These are phyloP conservation scores for Tribolium castaneum DNA, from an alignment of 1,140 invertebrate genomes.

Conservation along the genomic window DNA sequence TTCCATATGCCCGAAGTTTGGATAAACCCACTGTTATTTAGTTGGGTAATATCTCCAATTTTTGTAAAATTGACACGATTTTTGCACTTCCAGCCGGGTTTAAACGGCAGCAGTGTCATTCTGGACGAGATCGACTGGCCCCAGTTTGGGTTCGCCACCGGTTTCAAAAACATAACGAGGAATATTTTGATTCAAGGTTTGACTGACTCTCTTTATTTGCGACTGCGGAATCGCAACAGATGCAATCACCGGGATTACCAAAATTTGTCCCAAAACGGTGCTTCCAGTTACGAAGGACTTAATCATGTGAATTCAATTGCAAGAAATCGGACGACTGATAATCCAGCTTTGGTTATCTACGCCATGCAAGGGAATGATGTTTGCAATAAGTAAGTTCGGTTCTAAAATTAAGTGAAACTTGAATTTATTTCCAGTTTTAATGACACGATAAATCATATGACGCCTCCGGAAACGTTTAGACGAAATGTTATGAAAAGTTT, in stretches of 20 bases:
- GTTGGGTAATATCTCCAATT: background rate
- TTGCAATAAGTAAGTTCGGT: slow-evolving; percentile 64
- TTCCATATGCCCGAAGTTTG: slow-evolving; percentile 29
- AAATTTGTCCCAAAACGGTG: slow-evolving; percentile 67
- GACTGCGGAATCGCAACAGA: slow-evolving; percentile 59
- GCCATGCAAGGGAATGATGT: slow-evolving; percentile 69
- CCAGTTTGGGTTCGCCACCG: slow-evolving; percentile 66
- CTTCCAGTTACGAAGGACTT: slow-evolving; percentile 52
- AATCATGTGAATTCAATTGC: slow-evolving; percentile 59
- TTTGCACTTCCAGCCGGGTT: slow-evolving; percentile 3
- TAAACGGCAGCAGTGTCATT: slow-evolving; percentile 47
- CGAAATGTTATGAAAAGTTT: slow-evolving; percentile 62
- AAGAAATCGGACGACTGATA: slow-evolving; percentile 61
- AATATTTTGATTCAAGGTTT: slow-evolving; percentile 34
- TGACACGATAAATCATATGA: slow-evolving; percentile 65
- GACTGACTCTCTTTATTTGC: slow-evolving; percentile 57
- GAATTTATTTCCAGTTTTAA: slow-evolving; percentile 57
- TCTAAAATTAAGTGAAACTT: background rate
- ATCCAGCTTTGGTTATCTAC: slow-evolving; percentile 65
- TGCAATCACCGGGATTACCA: slow-evolving; percentile 70
- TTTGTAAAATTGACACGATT: slow-evolving; percentile 15
- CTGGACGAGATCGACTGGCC: slow-evolving; percentile 70
- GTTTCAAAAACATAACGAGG: slow-evolving; percentile 57
- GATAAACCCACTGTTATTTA: slow-evolving; percentile 3
- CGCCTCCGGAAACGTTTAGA: slow-evolving; percentile 60